Conservation (phyloP, 1,140 invertebrate genomes). For the Drosophila elegans region DNA sequence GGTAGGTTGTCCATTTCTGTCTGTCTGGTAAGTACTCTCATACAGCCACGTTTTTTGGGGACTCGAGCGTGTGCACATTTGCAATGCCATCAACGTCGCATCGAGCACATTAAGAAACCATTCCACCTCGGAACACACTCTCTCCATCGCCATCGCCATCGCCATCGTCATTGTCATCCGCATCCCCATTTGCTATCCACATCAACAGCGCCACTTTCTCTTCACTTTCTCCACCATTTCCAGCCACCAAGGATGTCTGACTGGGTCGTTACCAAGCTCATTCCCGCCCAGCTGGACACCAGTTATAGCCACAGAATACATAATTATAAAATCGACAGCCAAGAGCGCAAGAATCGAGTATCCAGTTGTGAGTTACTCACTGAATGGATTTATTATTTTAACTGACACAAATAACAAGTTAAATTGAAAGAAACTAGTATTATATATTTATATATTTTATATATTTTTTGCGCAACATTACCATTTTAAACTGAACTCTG, state of each 20-base stretch:
- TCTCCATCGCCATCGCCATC: conserved; percentile 16
- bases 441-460: background rate
- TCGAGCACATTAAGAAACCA: conserved; percentile 60
- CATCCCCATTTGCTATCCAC: background rate
- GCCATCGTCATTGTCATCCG: background rate
- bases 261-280: conserved; percentile 10
- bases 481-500: too few species aligned
- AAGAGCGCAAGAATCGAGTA: conserved; percentile 1
- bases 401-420: background rate
- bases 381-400: conserved; percentile 4
- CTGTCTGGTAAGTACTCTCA: conserved; percentile 48
- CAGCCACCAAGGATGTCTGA: conserved; percentile 2
- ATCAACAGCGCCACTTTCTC: background rate
- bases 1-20: conserved; percentile 9
- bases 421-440: background rate
- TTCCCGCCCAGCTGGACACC: conserved; percentile 34
- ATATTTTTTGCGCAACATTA: too few species aligned
- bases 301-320: conserved; percentile 40
- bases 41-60: conserved; percentile 26
- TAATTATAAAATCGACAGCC: conserved; percentile 59
- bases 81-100: conserved; percentile 67
- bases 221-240: background rate
- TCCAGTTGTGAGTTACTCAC: conserved; percentile 2
- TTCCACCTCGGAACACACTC: conserved; percentile 33
- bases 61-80: conserved; percentile 59